These are phyloP conservation scores for Drosophila teissieri DNA, from an alignment of 1,140 invertebrate genomes.

Conservation along the genomic window DNA sequence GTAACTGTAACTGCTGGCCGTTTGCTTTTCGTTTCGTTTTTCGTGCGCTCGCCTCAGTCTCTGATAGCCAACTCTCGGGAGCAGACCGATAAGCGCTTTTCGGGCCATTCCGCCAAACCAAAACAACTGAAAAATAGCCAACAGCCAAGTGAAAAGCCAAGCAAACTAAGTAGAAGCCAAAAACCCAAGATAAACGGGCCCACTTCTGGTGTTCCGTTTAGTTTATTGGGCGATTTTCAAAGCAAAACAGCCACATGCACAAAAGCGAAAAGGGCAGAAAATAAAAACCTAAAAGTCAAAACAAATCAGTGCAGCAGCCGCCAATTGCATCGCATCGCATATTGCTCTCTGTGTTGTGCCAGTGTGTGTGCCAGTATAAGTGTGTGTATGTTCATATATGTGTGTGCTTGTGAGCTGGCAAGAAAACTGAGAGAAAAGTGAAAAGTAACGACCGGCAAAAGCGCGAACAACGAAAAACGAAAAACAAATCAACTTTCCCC, in stretches of 20 bases:
- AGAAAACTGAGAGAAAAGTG: slow-evolving; percentile 69
- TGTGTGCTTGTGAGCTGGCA: slow-evolving; percentile 6
- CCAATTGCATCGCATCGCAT: slow-evolving; percentile 63
- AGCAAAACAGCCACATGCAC: background rate
- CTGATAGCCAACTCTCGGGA: slow-evolving; percentile 80
- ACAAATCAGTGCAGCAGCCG: slow-evolving; percentile 68
- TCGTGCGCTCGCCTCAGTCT: slow-evolving; percentile 63
- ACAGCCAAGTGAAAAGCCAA: slow-evolving; percentile 20
- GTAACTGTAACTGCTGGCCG: slow-evolving; percentile 74
- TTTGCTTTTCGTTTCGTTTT: slow-evolving; percentile 32
- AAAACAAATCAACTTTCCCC: slow-evolving; percentile 11
- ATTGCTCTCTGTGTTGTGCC: slow-evolving; percentile 56
- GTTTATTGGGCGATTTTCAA: slow-evolving; percentile 16
- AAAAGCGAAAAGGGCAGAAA: background rate
- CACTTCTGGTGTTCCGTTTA: slow-evolving; percentile 8
- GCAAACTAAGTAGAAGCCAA: slow-evolving; percentile 8
- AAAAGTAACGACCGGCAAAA: slow-evolving; percentile 72
- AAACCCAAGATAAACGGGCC: slow-evolving; percentile 7
- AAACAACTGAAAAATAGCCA: slow-evolving; percentile 18
- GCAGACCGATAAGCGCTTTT: slow-evolving; percentile 78
- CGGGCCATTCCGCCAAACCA: slow-evolving; percentile 45
- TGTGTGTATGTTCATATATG: slow-evolving; percentile 15
- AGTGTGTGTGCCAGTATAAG: slow-evolving; percentile 1
- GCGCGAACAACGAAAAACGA: slow-evolving; percentile 14
- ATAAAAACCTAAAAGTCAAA: slow-evolving; percentile 22